Evolutionary conservation across 2,888 invertebrate genomes (phyloP), one percentile per base, ranked within the genome.

Genomic region (Lochmaea crataegi): DNA sequence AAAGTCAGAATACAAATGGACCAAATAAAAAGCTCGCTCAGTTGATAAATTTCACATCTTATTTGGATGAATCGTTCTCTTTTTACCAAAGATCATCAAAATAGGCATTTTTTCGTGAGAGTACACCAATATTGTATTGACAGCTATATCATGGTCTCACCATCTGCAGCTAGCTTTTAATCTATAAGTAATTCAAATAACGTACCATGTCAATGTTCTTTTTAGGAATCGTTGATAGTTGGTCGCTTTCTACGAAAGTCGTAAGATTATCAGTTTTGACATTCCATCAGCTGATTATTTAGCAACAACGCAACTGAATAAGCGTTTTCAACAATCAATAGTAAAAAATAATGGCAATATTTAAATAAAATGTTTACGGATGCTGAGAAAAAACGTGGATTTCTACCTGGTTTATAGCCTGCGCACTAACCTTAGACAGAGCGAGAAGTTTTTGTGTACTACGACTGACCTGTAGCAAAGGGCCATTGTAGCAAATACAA

Each of bases 401-500:
- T 83, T 90, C 91, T 91, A 91, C 91, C 91, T 91, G 91, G 90
- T 77, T 41, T 41, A 81, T 82, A 80, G 92, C 93, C 94, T 94
- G 94, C 94, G 93, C 94, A 96, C 96, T 96, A 95, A 96, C 96
- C 96, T 96, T 94, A 96, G 94, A 94, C 96, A 96, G 93, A 95
- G 94, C 94, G 94, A 95, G 95, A 95, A 94, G 94, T 95, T 96
- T 95, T 95, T 95, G 95, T 96, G 95, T 93, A 96, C 96, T 94
- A 96, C 96, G 93, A 96, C 96, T 95, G 96, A 96, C 96, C 96
- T 96, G 95, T 97, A 97, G 95, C 97, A 97, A 92, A 97, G 94
- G 92, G 97, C 97, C 94, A 97, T 94, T 92, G 96, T 94, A 91
- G 97, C 96, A 94, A 97, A 97, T 92, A 96, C 93, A 92, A 97